A percentile compares a stretch with the other conserved stretches of the same genome.
These are phyloP conservation scores for Cichlasoma orientale DNA, from an alignment of 2,797 vertebrate genomes.

Conservation along the genomic window DNA sequence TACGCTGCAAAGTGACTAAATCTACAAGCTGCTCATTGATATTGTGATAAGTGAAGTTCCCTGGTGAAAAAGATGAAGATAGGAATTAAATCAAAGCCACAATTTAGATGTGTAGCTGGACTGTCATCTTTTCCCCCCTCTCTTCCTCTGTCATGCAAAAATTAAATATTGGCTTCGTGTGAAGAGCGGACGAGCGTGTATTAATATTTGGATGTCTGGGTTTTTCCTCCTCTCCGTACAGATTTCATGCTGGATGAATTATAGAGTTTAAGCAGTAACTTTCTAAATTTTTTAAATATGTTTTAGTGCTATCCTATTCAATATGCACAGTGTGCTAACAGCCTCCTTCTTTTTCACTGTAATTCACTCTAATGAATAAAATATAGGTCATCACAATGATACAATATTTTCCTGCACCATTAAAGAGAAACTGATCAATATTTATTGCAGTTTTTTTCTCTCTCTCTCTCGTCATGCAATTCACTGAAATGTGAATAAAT, in stretches of 20 bases:
- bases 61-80: constrained; percentile 31
- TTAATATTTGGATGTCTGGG: constrained; percentile 3
- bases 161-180: constrained; percentile 3
- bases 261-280: neutral
- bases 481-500: neutral
- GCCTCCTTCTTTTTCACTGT: neutral
- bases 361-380: neutral
- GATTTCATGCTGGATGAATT: neutral
- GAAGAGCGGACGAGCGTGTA: neutral
- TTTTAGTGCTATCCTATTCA: neutral
- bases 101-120: constrained; percentile 17
- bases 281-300: neutral
- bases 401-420: neutral
- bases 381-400: neutral
- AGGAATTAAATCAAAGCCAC: constrained; percentile 47
- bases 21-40: constrained; percentile 33
- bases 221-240: neutral
- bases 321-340: neutral
- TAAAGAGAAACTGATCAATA: neutral
- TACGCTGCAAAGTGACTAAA: constrained; percentile 25
- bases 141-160: constrained; percentile 19
- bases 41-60: constrained; percentile 47
- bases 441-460: neutral
- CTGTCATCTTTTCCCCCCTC: neutral
- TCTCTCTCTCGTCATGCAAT: neutral